Conservation (phyloP, 2,797 vertebrate species). For the Prunella strophiata region DNA sequence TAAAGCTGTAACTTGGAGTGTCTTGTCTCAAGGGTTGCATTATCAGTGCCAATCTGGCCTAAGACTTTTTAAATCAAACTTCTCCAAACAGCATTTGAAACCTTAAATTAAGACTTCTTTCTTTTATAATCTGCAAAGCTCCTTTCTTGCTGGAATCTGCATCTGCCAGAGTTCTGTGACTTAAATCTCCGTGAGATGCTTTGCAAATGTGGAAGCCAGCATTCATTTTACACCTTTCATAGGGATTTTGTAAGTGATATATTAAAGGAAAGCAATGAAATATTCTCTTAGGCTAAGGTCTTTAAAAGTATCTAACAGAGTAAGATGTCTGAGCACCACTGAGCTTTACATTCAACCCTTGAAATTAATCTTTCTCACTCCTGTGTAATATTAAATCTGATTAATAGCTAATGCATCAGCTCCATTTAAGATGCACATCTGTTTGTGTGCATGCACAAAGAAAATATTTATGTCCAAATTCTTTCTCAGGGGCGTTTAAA, state of each 20-base stretch:
- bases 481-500: neutral
- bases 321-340: neutral
- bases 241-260: neutral
- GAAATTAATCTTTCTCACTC: neutral
- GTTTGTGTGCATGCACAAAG: constrained; percentile 11
- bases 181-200: neutral
- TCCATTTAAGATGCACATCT: constrained; percentile 23
- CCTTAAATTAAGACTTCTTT: neutral
- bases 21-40: neutral
- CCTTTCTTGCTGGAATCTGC: neutral
- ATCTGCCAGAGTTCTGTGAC: neutral
- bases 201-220: neutral
- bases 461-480: constrained; percentile 2
- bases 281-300: neutral
- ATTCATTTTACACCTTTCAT: neutral
- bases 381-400: neutral
- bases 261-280: neutral
- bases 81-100: neutral
- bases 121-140: neutral
- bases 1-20: neutral
- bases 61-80: neutral
- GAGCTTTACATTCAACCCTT: neutral
- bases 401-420: neutral
- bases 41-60: neutral
- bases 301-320: neutral